A percentile compares a stretch with the other conserved stretches of the same genome.
Conservation (phyloP, 92 coral and sea anemone species). For the Zoanthus sansibaricus region DNA sequence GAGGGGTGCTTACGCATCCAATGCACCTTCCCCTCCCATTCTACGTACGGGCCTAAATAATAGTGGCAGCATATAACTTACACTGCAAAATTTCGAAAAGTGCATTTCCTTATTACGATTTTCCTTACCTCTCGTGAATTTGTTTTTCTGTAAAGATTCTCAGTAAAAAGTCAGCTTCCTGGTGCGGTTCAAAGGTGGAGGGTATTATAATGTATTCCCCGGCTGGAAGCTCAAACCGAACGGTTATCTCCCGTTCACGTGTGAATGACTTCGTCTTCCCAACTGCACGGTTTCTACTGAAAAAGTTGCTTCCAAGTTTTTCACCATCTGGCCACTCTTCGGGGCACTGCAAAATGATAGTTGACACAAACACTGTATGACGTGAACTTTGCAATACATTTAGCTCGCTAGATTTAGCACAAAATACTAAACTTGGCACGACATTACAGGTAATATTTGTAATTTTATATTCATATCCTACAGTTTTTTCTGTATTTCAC, state of each 20-base stretch:
- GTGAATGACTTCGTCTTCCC: slow-evolving; percentile 16
- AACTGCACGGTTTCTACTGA: slow-evolving; percentile 17
- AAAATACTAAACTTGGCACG: not conserved
- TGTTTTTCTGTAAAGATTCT: slow-evolving; percentile 35
- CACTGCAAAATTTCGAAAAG: no score
- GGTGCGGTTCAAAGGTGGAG: slow-evolving; percentile 25
- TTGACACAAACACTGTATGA: no score
- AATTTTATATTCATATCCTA: no score
- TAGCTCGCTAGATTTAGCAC: no score
- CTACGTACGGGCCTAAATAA: no score
- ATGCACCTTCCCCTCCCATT: no score
- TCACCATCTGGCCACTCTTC: slow-evolving; percentile 23
- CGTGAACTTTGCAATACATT: no score
- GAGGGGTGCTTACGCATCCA: no score
- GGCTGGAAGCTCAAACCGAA: slow-evolving; percentile 12
- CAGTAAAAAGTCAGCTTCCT: slow-evolving; percentile 23
- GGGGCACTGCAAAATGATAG: slow-evolving; percentile 28
- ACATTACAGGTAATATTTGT: not conserved
- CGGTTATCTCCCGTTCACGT: slow-evolving; percentile 13
- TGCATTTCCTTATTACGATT: no score
- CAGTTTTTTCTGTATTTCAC: no score
- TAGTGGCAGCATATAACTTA: no score
- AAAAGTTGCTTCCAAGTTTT: slow-evolving; percentile 13
- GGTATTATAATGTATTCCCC: slow-evolving; percentile 30
- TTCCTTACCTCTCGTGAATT: slow-evolving; percentile 7